Conservation (phyloP, 2,888 invertebrate genomes). For the Mystacides longicornis region DNA sequence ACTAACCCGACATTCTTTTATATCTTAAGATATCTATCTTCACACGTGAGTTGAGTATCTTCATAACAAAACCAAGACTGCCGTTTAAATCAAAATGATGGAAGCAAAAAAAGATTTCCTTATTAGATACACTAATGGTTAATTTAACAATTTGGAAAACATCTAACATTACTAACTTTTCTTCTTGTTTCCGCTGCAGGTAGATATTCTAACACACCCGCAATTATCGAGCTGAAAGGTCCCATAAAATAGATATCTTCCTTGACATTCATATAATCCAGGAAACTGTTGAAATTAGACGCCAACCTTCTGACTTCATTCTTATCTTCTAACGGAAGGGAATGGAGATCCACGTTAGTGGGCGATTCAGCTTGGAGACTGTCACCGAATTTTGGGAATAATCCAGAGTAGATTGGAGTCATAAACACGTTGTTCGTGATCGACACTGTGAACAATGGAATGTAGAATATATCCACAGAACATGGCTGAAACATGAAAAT, state of each 20-base stretch:
- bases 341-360: conserved; percentile 36
- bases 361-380: conserved; percentile 34
- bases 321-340: conserved; percentile 37
- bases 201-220: conserved; percentile 51
- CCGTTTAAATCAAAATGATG: too few species aligned
- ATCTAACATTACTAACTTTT: conserved; percentile 38
- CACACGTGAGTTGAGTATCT: too few species aligned
- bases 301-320: conserved; percentile 42
- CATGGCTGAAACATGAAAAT: conserved; percentile 45
- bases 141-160: too few species aligned
- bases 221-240: conserved; percentile 52
- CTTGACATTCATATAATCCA: conserved; percentile 52
- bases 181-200: conserved; percentile 46
- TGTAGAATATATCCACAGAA: conserved; percentile 52
- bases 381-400: conserved; percentile 49
- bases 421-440: conserved; percentile 54
- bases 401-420: conserved; percentile 51
- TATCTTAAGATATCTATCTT: too few species aligned
- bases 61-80: too few species aligned
- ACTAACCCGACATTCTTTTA: too few species aligned
- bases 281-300: conserved; percentile 45
- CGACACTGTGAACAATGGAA: conserved; percentile 53
- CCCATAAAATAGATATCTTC: conserved; percentile 63
- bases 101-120: too few species aligned
- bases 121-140: too few species aligned